Base-by-base conservation (phyloP, 2,113 vertebrate genomes). In the Callipepla squamata region DNA sequence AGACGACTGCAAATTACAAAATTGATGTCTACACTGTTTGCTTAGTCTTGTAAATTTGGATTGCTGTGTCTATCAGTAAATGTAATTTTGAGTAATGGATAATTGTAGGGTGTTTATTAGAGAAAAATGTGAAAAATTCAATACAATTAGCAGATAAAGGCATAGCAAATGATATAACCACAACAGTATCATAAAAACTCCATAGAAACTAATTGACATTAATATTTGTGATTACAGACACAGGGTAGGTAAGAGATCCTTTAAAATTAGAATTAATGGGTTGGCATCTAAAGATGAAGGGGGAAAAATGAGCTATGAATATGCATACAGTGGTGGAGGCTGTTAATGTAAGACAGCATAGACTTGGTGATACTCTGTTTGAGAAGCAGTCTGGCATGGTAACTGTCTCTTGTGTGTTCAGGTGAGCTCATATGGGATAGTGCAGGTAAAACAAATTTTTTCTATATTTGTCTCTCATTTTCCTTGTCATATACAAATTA, bases 141-240 rank as follows among this genome's bases (percentile, higher is more conserved):
- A 61, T 63, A 79, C 81, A 89, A 82, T 95, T 82, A 89, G 81
- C 74, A 91, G 78, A 86, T 69, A 45, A 92, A 95, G 78, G 36
- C 91, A 18, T 85, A 95, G 81, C 30, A 83, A 94, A 87, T 72
- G 85, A 18, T 58, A 62, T n/a, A 69, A 92, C 92, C 79, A 15
- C 90, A 94, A 28, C 16, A 85, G 63, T 40, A 73, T 62, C 0
- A 4, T 89, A 74, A 73, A 89, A 85, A 44, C 78, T 48, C 75
- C 81, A 53, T 28, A 82, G 81, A 91, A 85, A 66, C 92, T 96
- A 95, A 95, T 95, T 95, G 93, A 61, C 3, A 25, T 69, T 94
- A 79, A 81, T 87, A 80, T 78, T 93, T 68, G 79, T 87, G 70
- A 63, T 62, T 82, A 48, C 59, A 58, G 44, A 53, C 23, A 53